Evolutionary conservation across 2,797 vertebrate genomes (phyloP).

Genomic region (Oophaga sylvatica): DNA sequence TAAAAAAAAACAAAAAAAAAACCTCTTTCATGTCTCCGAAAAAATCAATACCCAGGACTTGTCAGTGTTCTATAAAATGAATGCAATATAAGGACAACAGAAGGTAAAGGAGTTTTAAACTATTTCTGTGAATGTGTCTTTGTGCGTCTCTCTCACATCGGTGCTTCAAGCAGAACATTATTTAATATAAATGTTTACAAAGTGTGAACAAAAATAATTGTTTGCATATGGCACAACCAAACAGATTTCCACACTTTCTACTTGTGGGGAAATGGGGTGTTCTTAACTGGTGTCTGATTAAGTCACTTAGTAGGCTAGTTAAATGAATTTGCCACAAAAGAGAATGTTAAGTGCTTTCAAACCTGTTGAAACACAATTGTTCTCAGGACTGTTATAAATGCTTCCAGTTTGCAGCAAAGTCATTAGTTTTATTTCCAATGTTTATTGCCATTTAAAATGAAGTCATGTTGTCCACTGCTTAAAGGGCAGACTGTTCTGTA

Average conservation of each 20-base stretch:
- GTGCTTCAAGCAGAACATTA: neutral
- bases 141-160: neutral
- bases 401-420: constrained; percentile 55
- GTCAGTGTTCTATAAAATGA: constrained; percentile 71
- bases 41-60: constrained; percentile 73
- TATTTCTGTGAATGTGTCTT: constrained; percentile 7
- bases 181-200: neutral
- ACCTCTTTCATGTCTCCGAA: constrained; percentile 72
- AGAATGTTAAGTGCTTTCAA: constrained; percentile 58
- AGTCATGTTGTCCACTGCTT: constrained; percentile 21
- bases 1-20: constrained; percentile 69
- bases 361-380: constrained; percentile 56
- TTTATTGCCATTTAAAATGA: constrained; percentile 51
- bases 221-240: neutral
- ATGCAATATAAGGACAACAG: constrained; percentile 61
- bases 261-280: constrained; percentile 36
- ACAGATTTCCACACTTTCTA: constrained; percentile 11
- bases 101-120: constrained; percentile 29
- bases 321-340: constrained; percentile 60
- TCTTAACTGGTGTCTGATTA: constrained; percentile 51
- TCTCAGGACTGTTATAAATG: constrained; percentile 54
- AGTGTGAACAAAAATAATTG: neutral
- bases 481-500: constrained; percentile 5
- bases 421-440: constrained; percentile 51
- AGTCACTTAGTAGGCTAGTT: constrained; percentile 54